These are phyloP conservation scores for Adelges cooleyi DNA, from an alignment of 1,140 invertebrate genomes.

Conservation along the genomic window DNA sequence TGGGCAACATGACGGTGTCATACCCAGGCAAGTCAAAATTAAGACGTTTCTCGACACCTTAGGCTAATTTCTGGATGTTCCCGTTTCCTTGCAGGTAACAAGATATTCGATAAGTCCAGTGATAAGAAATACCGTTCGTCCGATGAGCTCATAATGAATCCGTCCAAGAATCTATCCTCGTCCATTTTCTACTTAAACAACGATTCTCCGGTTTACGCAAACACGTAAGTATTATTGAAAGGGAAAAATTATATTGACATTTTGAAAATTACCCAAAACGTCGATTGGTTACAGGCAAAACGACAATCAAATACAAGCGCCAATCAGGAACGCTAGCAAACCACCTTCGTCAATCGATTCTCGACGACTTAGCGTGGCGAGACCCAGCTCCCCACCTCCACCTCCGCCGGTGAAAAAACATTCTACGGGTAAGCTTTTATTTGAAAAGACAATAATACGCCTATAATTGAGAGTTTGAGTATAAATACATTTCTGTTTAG, in stretches of 20 bases:
- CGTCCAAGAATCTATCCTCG: not conserved
- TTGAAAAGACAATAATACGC: too few species aligned
- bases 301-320: not conserved
- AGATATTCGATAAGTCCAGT: not conserved
- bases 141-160: not conserved
- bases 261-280: not conserved
- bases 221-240: not conserved
- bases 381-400: conserved; percentile 32
- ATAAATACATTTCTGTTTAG: not conserved
- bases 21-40: not conserved
- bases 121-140: not conserved
- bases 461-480: too few species aligned
- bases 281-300: not conserved
- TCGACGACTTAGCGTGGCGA: conserved; percentile 31
- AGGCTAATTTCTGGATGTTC: too few species aligned
- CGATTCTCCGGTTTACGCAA: not conserved
- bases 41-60: too few species aligned
- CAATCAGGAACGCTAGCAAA: not conserved
- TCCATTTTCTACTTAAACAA: not conserved
- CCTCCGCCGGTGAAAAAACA: conserved; percentile 32
- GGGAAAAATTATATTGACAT: not conserved
- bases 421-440: conserved; percentile 20
- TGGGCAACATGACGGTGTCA: not conserved
- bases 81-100: not conserved
- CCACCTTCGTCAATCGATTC: conserved; percentile 26